phyloP scores from a whole-genome alignment of 1,140 invertebrate genomes.

The Luehdorfia chinensis region DNA sequence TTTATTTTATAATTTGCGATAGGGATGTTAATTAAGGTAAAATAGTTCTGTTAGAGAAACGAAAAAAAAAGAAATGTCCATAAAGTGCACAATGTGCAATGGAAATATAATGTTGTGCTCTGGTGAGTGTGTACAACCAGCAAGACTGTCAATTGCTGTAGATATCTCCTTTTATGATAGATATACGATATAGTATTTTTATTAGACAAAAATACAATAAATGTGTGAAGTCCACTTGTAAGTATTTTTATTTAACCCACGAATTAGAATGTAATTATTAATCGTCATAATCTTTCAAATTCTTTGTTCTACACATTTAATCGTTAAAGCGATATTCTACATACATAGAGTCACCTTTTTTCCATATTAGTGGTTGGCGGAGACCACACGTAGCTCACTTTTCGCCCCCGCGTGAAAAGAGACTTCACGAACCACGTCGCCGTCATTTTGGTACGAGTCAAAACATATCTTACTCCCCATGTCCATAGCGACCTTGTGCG shows the following conservation, averaged over 20 bases:
- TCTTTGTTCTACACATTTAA: too few species aligned
- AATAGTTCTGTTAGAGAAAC: conserved; percentile 42
- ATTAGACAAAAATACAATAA: conserved; percentile 77
- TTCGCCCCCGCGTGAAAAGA: too few species aligned
- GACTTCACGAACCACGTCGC: too few species aligned
- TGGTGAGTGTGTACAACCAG: conserved; percentile 61
- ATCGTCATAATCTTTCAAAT: too few species aligned
- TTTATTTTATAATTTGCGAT: conserved; percentile 39
- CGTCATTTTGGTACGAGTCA: too few species aligned
- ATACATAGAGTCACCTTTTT: too few species aligned
- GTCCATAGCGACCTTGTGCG: too few species aligned
- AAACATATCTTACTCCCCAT: too few species aligned
- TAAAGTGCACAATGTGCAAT: conserved; percentile 48
- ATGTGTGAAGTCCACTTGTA: conserved; percentile 73
- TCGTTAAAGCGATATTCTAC: too few species aligned
- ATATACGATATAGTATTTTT: conserved; percentile 76
- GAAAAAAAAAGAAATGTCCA: conserved; percentile 32
- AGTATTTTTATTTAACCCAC: conserved; percentile 31
- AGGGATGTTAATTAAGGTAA: conserved; percentile 68
- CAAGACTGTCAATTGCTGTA: conserved; percentile 75
- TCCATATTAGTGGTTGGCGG: too few species aligned
- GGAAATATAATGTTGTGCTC: conserved; percentile 50
- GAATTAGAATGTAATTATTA: too few species aligned
- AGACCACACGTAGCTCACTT: too few species aligned
- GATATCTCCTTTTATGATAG: conserved; percentile 68